These are phyloP conservation scores for Plecturocebus donacophilus DNA, from an alignment of 2,113 vertebrate species.

Conservation along the genomic window DNA sequence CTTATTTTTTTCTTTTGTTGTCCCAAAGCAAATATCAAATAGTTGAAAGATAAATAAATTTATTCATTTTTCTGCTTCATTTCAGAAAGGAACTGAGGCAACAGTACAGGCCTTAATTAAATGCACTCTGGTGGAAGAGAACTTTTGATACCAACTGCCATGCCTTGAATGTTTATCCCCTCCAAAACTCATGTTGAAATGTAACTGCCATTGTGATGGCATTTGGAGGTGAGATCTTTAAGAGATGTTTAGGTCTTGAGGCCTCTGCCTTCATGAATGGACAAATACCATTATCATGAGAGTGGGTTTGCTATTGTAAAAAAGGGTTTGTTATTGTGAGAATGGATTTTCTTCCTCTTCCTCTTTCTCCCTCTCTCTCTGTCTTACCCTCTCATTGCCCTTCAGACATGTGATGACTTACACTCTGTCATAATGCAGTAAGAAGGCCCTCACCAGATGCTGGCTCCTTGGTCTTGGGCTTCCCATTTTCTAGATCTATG, in stretches of 20 bases:
- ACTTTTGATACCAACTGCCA: neutral
- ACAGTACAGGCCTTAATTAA: neutral
- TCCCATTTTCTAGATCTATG: neutral
- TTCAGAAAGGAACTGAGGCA: neutral
- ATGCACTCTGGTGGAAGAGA: neutral
- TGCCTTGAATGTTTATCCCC: no score
- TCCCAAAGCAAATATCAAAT: neutral
- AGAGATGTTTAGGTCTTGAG: neutral
- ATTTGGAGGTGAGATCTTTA: neutral
- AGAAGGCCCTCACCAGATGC: neutral
- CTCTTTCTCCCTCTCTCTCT: neutral
- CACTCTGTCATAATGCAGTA: neutral
- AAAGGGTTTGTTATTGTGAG: neutral
- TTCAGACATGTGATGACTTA: neutral
- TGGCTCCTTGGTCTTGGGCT: neutral
- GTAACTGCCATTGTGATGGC: neutral
- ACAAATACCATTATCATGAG: neutral
- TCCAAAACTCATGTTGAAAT: neutral
- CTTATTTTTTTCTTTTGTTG: neutral
- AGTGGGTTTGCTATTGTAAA: neutral
- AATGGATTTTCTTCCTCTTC: no score
- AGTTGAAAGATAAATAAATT: neutral
- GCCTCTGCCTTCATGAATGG: neutral
- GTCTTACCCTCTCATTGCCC: neutral
- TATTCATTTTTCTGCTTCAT: neutral